Percentiles rank a stretch among this genome's conserved stretches.
Evolutionary conservation across 2,888 invertebrate genomes (phyloP).

Genomic region (Diploptera punctata): DNA sequence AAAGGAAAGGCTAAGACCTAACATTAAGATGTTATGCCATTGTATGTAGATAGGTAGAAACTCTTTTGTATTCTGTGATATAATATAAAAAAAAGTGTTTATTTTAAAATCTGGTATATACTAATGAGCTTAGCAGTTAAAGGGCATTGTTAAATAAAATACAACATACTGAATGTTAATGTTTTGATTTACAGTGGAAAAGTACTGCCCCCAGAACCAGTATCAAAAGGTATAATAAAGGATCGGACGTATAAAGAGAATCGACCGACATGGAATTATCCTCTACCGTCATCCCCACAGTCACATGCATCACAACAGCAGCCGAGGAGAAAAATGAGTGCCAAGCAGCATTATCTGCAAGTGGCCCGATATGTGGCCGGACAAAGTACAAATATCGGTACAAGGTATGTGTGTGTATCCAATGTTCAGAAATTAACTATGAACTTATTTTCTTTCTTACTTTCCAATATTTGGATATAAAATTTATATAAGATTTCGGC

Average conservation of each 20-base stretch:
- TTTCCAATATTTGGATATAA: too few species aligned
- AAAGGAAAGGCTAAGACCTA: too few species aligned
- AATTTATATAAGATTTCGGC: too few species aligned
- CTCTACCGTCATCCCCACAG: neutral
- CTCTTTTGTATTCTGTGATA: too few species aligned
- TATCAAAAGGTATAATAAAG: neutral
- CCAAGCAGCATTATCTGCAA: constrained; percentile 79
- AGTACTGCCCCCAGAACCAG: constrained; percentile 25
- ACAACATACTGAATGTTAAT: neutral
- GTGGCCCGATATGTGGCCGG: constrained; percentile 83
- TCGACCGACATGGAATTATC: constrained; percentile 18
- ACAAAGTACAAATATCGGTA: constrained; percentile 54
- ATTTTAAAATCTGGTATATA: too few species aligned
- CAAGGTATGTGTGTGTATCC: constrained; percentile 42
- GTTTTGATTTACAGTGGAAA: constrained; percentile 43
- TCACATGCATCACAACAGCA: constrained; percentile 6
- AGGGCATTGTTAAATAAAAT: too few species aligned
- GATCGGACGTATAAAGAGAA: constrained; percentile 30
- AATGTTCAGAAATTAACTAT: too few species aligned
- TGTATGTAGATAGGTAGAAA: too few species aligned
- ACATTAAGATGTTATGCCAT: too few species aligned
- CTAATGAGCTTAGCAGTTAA: too few species aligned
- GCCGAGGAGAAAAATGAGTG: constrained; percentile 53
- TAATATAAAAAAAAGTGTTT: too few species aligned
- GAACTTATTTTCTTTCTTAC: neutral